Percentiles rank a stretch among this genome's conserved stretches.
These are phyloP conservation scores for Chromobotia macracanthus DNA, from an alignment of 2,797 vertebrate genomes.

Conservation along the genomic window DNA sequence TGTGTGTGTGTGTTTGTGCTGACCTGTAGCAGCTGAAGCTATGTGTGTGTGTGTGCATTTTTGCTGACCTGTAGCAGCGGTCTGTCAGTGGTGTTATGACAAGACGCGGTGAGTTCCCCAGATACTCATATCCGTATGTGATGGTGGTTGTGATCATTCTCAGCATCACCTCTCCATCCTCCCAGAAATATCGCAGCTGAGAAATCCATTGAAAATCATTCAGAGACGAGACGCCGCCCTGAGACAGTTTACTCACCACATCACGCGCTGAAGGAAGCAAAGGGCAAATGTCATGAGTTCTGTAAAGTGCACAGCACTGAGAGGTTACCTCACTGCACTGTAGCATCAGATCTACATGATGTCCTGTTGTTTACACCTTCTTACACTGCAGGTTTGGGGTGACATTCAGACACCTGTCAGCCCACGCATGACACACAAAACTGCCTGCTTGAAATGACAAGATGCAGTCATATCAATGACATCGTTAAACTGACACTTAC, in stretches of 20 bases:
- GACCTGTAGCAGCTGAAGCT: no score
- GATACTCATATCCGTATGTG: constrained; percentile 92
- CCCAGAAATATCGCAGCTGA: constrained; percentile 92
- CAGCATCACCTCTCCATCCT: constrained; percentile 79
- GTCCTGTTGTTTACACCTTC: background rate
- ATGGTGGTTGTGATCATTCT: constrained; percentile 90
- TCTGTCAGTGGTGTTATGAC: constrained; percentile 94
- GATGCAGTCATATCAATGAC: background rate
- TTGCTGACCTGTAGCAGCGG: constrained; percentile 87
- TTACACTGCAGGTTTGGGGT: background rate
- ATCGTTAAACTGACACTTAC: constrained; percentile 68
- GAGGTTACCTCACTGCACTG: background rate
- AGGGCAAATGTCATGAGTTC: background rate
- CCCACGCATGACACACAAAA: no score
- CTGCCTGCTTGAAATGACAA: background rate
- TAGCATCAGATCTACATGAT: background rate
- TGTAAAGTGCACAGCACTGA: background rate
- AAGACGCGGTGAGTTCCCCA: constrained; percentile 88
- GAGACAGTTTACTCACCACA: constrained; percentile 83
- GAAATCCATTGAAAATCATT: constrained; percentile 94
- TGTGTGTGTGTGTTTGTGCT: constrained; percentile 17
- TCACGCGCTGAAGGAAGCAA: constrained; percentile 79
- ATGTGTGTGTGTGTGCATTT: no score
- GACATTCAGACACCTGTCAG: no score
- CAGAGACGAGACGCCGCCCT: constrained; percentile 79